Evolutionary conservation across 2,888 invertebrate species (phyloP).

Genomic region (Bimastos eiseni): DNA sequence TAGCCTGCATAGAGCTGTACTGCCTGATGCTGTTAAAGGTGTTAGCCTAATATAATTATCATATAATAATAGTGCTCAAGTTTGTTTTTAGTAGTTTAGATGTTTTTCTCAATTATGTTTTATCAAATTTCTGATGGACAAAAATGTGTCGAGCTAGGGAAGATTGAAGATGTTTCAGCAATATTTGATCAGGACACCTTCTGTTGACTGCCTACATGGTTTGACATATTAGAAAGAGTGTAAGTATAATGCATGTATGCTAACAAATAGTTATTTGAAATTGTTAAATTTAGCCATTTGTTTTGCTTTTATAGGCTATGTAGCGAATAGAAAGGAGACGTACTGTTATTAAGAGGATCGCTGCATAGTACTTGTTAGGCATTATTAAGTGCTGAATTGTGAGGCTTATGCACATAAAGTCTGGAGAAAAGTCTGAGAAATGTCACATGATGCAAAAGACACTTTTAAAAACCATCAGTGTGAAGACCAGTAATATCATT

Average conservation of each 20-base stretch:
- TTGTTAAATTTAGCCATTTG: neutral
- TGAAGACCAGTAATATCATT: neutral
- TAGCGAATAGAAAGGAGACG: neutral
- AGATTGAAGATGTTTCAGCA: neutral
- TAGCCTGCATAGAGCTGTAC: neutral
- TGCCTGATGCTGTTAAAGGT: neutral
- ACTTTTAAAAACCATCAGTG: neutral
- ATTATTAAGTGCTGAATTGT: neutral
- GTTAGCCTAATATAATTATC: neutral
- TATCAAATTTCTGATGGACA: neutral
- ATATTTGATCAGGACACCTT: slow-evolving; percentile 13
- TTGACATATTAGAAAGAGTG: slow-evolving; percentile 5
- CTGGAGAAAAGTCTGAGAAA: neutral
- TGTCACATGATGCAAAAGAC: neutral
- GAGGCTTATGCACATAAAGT: neutral
- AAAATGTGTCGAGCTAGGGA: neutral
- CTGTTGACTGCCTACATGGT: neutral
- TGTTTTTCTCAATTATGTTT: neutral
- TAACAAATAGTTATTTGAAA: neutral
- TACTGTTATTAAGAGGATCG: neutral
- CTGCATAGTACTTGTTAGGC: neutral
- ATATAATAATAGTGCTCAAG: neutral
- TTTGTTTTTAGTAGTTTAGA: slow-evolving; percentile 13
- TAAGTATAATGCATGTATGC: neutral
- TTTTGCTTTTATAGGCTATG: neutral